Conservation (phyloP, 2,113 vertebrate genomes). For the Mesocricetus auratus region DNA sequence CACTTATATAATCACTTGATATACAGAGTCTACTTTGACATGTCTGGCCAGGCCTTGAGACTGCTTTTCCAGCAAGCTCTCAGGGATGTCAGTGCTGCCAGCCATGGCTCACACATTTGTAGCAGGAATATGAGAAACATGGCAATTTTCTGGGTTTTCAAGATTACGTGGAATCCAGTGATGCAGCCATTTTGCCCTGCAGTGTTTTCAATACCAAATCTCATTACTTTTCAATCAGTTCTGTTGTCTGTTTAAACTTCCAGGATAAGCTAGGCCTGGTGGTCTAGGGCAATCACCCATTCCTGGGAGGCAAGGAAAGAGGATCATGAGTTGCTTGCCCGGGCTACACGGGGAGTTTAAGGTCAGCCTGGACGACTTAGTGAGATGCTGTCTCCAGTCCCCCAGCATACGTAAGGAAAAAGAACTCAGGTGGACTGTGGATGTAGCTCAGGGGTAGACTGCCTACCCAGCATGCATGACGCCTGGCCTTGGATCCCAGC, state of each 20-base stretch:
- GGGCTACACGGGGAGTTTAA: not conserved
- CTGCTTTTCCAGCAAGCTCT: not conserved
- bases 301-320: not conserved
- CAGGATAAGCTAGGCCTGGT: not conserved
- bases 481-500: not conserved
- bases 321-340: not conserved
- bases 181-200: not conserved
- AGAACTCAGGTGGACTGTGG: not conserved
- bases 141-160: not conserved
- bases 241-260: not conserved
- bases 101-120: not conserved
- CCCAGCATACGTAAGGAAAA: not conserved
- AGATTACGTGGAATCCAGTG: not conserved
- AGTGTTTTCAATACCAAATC: not conserved
- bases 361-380: not conserved
- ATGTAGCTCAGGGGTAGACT: not conserved
- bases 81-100: not conserved
- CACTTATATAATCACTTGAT: not conserved
- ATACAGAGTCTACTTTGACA: not conserved
- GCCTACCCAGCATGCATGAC: not conserved
- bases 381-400: not conserved
- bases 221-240: conserved; percentile 8
- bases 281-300: not conserved
- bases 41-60: not conserved
- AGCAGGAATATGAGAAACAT: not conserved